Conservation (phyloP, 2,888 invertebrate species). For the Trissoscelio sp. region DNA sequence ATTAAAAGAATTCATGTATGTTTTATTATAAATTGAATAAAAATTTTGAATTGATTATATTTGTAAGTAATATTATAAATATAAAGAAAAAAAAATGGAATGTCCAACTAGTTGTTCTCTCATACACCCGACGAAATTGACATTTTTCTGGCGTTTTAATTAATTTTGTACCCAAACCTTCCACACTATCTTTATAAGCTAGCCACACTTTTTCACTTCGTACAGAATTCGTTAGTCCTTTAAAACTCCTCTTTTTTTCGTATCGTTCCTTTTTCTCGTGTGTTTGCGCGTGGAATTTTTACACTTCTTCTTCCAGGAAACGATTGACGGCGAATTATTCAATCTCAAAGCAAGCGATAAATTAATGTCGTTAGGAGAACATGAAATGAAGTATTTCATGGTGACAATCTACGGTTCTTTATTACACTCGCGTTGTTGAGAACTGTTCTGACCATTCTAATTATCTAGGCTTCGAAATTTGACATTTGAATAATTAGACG, state of each 20-base stretch:
- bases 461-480: slow-evolving; percentile 59
- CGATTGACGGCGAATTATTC: slow-evolving; percentile 64
- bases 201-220: slow-evolving; percentile 45
- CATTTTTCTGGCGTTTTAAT: slow-evolving; percentile 33
- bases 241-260: slow-evolving; percentile 28
- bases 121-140: not conserved
- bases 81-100: not conserved
- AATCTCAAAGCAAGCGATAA: slow-evolving; percentile 67
- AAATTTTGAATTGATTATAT: too few relatives aligned
- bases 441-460: slow-evolving; percentile 62
- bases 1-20: too few relatives aligned
- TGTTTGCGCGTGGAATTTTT: slow-evolving; percentile 63
- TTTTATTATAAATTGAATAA: too few relatives aligned
- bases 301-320: slow-evolving; percentile 67
- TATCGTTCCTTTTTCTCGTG: slow-evolving; percentile 46
- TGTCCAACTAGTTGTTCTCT: not conserved
- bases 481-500: slow-evolving; percentile 67
- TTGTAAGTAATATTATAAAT: not conserved
- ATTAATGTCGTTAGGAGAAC: slow-evolving; percentile 68
- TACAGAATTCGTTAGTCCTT: slow-evolving; percentile 61
- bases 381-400: slow-evolving; percentile 68
- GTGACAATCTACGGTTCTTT: slow-evolving; percentile 64
- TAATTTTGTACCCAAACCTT: slow-evolving; percentile 29
- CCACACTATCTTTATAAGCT: slow-evolving; percentile 37
- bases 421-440: slow-evolving; percentile 57